phyloP scores from a whole-genome alignment of 2,888 invertebrate species.

The Quadroppia sp. region DNA sequence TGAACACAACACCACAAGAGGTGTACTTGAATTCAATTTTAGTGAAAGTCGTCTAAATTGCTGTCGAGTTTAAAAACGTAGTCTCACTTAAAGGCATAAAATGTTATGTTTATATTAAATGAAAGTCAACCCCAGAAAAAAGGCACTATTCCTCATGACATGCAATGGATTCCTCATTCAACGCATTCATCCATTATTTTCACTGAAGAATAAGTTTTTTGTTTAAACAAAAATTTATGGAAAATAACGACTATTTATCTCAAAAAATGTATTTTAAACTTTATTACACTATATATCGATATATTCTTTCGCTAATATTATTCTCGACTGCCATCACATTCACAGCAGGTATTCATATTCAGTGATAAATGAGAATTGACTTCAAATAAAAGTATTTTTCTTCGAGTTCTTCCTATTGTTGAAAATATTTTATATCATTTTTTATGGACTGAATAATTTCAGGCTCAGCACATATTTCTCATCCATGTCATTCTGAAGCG shows the following conservation, averaged over 20 bases:
- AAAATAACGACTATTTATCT: constrained; percentile 14
- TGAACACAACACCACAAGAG: constrained; percentile 6
- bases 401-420: background rate
- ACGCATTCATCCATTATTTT: background rate
- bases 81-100: background rate
- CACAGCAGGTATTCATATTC: constrained; percentile 22
- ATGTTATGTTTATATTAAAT: background rate
- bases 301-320: constrained; percentile 12
- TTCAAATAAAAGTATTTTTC: constrained; percentile 24
- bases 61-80: background rate
- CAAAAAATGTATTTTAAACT: background rate
- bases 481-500: background rate
- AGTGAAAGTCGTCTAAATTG: constrained; percentile 10
- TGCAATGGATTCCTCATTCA: constrained; percentile 6
- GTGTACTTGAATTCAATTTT: constrained; percentile 26
- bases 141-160: background rate
- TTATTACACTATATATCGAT: background rate
- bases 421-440: background rate
- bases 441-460: no score
- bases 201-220: background rate
- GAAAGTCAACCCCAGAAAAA: background rate
- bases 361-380: constrained; percentile 26
- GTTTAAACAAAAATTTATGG: background rate
- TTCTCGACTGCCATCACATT: constrained; percentile 12
- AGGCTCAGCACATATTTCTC: no score